Evolutionary conservation across 1,140 invertebrate genomes (phyloP).

Genomic region (Metopolophium dirhodum): DNA sequence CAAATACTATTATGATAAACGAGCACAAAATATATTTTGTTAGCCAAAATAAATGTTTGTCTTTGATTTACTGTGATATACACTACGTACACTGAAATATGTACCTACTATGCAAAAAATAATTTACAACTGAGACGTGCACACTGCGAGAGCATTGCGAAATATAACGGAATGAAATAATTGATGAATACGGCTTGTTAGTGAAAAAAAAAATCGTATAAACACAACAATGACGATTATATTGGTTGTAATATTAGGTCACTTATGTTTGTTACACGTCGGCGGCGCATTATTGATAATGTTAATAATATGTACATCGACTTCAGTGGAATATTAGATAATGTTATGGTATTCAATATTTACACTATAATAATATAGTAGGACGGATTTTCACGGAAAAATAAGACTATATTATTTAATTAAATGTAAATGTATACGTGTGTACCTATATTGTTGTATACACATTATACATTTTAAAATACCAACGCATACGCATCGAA

Average conservation of each 20-base stretch:
- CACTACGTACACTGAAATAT: neutral
- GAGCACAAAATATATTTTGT: neutral
- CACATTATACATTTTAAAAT: slow-evolving; percentile 7
- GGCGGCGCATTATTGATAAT: slow-evolving; percentile 5
- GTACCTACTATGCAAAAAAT: slow-evolving; percentile 3
- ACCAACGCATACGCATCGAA: neutral
- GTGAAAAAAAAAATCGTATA: neutral
- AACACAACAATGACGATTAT: slow-evolving; percentile 31
- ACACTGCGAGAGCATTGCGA: neutral
- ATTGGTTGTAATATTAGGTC: slow-evolving; percentile 11
- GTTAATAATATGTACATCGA: slow-evolving; percentile 10
- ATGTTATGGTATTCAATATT: slow-evolving; percentile 5
- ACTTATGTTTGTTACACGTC: slow-evolving; percentile 10
- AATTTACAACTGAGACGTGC: slow-evolving; percentile 2
- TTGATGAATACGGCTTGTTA: neutral
- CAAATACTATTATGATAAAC: neutral
- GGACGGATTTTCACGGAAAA: neutral
- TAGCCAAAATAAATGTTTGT: neutral
- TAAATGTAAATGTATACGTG: neutral
- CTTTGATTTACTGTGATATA: neutral
- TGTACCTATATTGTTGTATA: neutral
- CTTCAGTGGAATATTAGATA: neutral
- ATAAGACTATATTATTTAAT: neutral
- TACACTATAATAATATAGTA: neutral
- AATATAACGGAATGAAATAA: neutral